phyloP scores from a whole-genome alignment of 1,140 invertebrate genomes.

The Probaryconus sp. region DNA sequence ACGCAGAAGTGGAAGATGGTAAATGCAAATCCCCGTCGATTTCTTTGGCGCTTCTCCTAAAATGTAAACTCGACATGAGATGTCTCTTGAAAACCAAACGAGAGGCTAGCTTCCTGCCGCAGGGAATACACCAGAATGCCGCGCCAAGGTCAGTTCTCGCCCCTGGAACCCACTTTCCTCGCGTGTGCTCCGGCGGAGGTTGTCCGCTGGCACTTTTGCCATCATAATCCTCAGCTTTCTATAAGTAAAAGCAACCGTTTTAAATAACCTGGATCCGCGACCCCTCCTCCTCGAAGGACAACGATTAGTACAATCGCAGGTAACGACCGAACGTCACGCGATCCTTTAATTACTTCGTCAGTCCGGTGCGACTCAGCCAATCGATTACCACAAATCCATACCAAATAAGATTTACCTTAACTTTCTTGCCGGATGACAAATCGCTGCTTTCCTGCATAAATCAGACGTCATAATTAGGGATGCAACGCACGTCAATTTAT shows the following conservation, averaged over 20 bases:
- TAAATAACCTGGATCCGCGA: conserved; percentile 17
- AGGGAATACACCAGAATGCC: conserved; percentile 87
- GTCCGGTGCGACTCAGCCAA: conserved; percentile 14
- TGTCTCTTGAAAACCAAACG: conserved; percentile 86
- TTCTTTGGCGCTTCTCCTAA: conserved; percentile 83
- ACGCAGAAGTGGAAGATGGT: conserved; percentile 27
- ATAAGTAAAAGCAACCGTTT: conserved; percentile 15
- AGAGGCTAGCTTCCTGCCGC: conserved; percentile 85
- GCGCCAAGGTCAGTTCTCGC: conserved; percentile 74
- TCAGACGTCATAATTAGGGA: background rate
- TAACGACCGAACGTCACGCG: conserved; percentile 61
- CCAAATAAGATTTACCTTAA: background rate
- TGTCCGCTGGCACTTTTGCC: conserved; percentile 59
- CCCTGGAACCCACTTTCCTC: conserved; percentile 88
- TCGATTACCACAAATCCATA: background rate
- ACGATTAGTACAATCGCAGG: conserved; percentile 62
- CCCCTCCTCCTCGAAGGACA: conserved; percentile 44
- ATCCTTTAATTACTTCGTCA: conserved; percentile 62
- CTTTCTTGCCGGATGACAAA: background rate
- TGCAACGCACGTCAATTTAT: too few species aligned
- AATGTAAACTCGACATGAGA: conserved; percentile 84
- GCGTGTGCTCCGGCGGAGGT: conserved; percentile 84
- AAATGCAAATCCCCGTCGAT: conserved; percentile 68
- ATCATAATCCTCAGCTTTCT: conserved; percentile 71
- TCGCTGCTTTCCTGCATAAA: background rate